These are phyloP conservation scores for Epizoanthus scotinus DNA, from an alignment of 92 coral and sea anemone genomes.

Conservation along the genomic window DNA sequence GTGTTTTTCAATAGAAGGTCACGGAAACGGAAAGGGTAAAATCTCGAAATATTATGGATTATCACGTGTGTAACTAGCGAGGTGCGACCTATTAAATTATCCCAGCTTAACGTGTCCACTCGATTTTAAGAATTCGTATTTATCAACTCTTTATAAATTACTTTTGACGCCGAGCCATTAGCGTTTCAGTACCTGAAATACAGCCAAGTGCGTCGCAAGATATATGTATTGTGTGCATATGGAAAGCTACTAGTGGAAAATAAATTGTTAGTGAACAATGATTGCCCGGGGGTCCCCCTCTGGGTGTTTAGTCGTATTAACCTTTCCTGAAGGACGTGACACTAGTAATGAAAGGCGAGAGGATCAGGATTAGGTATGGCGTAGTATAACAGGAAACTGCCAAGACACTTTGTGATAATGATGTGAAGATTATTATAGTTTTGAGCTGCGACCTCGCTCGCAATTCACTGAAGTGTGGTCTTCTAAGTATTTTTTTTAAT, in stretches of 20 bases:
- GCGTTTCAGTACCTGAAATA: neutral
- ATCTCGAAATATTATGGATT: neutral
- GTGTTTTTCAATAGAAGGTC: neutral
- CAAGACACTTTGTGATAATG: slow-evolving; percentile 7
- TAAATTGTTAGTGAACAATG: neutral
- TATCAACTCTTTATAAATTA: too few species aligned
- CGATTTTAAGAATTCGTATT: neutral
- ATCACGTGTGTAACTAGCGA: too few species aligned
- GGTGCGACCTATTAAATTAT: neutral
- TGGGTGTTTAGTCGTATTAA: slow-evolving; percentile 6
- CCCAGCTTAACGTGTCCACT: neutral
- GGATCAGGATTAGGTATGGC: neutral
- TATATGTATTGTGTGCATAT: neutral
- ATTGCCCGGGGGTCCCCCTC: slow-evolving; percentile 5
- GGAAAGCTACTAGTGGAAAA: too few species aligned
- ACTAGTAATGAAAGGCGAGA: slow-evolving; percentile 9
- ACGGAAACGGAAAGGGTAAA: neutral
- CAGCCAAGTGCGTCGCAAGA: slow-evolving; percentile 10
- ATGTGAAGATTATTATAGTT: slow-evolving; percentile 1
- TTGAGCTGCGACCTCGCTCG: slow-evolving; percentile 8
- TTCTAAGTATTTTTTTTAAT: neutral
- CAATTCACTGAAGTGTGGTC: neutral
- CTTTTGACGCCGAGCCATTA: neutral
- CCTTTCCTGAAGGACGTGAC: slow-evolving; percentile 20
- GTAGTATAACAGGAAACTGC: slow-evolving; percentile 31